A percentile compares a stretch with the other conserved stretches of the same genome.
Conservation (phyloP, 2,797 vertebrate species). For the Sebastes aleutianus region DNA sequence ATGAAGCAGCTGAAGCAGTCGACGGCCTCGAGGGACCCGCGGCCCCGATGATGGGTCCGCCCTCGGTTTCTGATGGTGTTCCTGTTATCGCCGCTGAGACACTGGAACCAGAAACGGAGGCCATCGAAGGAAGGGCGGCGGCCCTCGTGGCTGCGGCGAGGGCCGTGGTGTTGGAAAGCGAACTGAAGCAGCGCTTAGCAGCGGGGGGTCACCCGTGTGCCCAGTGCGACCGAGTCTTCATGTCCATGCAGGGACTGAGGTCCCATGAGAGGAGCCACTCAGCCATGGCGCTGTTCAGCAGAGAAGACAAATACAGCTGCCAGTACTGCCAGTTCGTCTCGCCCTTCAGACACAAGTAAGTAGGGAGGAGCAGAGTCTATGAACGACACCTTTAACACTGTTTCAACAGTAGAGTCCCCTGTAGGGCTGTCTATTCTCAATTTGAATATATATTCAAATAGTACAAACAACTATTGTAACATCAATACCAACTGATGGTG, state of each 20-base stretch:
- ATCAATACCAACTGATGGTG: too few relatives aligned
- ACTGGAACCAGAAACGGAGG: constrained; percentile 29
- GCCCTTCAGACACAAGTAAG: constrained; percentile 99
- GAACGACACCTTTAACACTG: neutral
- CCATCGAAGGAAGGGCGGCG: constrained; percentile 40
- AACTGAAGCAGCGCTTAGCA: constrained; percentile 85
- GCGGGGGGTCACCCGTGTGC: constrained; percentile 93
- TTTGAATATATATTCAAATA: too few relatives aligned
- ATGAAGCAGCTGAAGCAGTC: constrained; percentile 53
- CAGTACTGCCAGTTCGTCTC: constrained; percentile 98
- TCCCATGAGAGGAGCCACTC: constrained; percentile 99
- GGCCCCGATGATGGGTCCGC: neutral
- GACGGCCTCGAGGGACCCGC: constrained; percentile 36
- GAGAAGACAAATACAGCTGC: constrained; percentile 98
- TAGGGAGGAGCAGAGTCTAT: constrained; percentile 11
- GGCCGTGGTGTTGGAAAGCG: constrained; percentile 70
- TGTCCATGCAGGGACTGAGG: constrained; percentile 99
- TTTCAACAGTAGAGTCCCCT: neutral
- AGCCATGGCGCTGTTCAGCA: constrained; percentile 91
- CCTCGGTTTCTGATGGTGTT: constrained; percentile 11
- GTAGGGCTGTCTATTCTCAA: neutral
- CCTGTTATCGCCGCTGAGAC: constrained; percentile 30
- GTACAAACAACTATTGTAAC: too few relatives aligned
- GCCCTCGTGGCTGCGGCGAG: constrained; percentile 77
- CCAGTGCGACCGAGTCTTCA: constrained; percentile 96